Evolutionary conservation across 2,797 vertebrate genomes (phyloP).

Genomic region (Crenichthys baileyi): DNA sequence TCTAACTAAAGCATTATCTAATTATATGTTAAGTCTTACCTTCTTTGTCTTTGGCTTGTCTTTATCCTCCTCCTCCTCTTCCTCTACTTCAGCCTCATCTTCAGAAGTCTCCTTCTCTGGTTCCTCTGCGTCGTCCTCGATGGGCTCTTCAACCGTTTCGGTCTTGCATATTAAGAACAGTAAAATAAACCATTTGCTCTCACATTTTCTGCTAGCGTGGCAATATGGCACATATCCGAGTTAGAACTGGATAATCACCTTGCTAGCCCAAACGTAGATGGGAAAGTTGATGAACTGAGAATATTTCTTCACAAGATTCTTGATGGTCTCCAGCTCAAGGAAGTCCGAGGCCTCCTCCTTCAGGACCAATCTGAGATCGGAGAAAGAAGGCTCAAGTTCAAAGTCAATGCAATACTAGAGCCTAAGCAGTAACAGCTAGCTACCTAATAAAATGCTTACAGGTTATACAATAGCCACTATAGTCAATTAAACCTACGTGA

Average conservation of each 20-base stretch:
- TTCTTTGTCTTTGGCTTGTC: conserved; percentile 97
- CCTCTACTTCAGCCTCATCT: conserved; percentile 95
- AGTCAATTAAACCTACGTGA: conserved; percentile 85
- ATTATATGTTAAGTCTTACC: conserved; percentile 62
- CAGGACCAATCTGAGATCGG: conserved; percentile 86
- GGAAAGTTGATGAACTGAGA: conserved; percentile 99
- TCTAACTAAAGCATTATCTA: background rate
- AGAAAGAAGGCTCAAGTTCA: background rate
- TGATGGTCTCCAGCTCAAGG: conserved; percentile 96
- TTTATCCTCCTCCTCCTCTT: conserved; percentile 96
- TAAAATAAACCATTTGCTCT: background rate
- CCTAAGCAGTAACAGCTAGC: background rate
- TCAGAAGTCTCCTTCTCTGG: conserved; percentile 90
- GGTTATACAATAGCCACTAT: background rate
- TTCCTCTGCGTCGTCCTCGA: conserved; percentile 93
- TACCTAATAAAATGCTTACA: background rate
- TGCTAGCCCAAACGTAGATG: conserved; percentile 98
- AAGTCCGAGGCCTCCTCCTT: conserved; percentile 99
- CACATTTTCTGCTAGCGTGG: conserved; percentile 2
- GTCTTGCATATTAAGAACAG: conserved; percentile 78
- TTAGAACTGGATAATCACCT: conserved; percentile 79
- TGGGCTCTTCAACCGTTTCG: conserved; percentile 94
- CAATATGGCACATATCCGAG: background rate
- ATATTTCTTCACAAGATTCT: conserved; percentile 96
- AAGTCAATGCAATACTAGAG: background rate